These are phyloP conservation scores for Notothenia coriiceps DNA, from an alignment of 2,113 vertebrate genomes.

Conservation along the genomic window DNA sequence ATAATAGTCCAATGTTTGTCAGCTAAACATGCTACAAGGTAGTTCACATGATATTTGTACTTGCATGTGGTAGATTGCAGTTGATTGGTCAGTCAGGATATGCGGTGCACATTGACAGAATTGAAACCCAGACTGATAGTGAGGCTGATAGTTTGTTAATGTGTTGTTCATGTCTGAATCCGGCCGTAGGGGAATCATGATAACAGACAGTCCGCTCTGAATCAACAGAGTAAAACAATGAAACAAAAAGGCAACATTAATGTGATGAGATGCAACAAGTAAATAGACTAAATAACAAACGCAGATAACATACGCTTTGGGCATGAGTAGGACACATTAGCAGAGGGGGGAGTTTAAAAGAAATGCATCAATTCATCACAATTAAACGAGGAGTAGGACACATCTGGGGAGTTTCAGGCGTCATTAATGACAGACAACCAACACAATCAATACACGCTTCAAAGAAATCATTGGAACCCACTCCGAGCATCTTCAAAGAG, in stretches of 20 bases:
- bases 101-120: not conserved
- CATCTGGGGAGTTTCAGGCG: slow-evolving; percentile 32
- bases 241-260: slow-evolving; percentile 24
- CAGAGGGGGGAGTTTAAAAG: slow-evolving; percentile 3
- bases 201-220: slow-evolving; percentile 2
- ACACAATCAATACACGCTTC: slow-evolving; percentile 50
- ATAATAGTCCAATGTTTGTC: not conserved
- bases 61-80: not conserved
- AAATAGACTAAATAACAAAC: not conserved
- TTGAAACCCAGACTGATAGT: not conserved
- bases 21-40: not conserved
- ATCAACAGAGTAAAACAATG: not conserved
- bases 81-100: not conserved
- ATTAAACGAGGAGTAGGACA: not conserved
- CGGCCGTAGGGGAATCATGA: not conserved
- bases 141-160: slow-evolving; percentile 29
- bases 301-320: not conserved
- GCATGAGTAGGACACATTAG: not conserved
- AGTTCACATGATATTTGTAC: not conserved
- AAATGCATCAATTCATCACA: slow-evolving; percentile 38
- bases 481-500: slow-evolving; percentile 47
- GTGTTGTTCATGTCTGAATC: slow-evolving; percentile 17
- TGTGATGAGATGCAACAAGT: slow-evolving; percentile 16
- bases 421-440: slow-evolving; percentile 43
- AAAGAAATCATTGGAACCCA: slow-evolving; percentile 57